phyloP scores from a whole-genome alignment of 2,113 vertebrate species.

The Eonycteris spelaea region DNA sequence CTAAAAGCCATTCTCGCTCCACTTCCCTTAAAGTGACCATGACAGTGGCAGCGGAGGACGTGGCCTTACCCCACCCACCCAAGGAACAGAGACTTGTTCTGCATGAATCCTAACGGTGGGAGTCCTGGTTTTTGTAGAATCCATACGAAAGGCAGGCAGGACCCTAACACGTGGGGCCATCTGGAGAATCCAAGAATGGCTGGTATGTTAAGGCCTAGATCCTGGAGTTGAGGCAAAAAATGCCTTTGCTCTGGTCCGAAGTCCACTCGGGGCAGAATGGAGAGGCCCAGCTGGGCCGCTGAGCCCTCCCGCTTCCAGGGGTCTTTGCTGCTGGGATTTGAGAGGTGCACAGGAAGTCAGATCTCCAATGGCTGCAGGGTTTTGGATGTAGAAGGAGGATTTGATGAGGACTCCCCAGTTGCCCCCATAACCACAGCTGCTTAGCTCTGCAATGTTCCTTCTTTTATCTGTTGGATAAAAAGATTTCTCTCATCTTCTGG shows the following conservation, averaged over 20 bases:
- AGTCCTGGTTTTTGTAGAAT: constrained; percentile 75
- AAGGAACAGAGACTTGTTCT: constrained; percentile 55
- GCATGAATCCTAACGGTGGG: constrained; percentile 57
- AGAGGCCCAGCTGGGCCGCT: constrained; percentile 57
- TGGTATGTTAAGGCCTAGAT: constrained; percentile 72
- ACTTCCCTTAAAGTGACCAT: constrained; percentile 51
- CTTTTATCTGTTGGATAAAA: constrained; percentile 97
- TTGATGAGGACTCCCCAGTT: constrained; percentile 56
- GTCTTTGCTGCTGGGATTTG: constrained; percentile 79
- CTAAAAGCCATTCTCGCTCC: constrained; percentile 36
- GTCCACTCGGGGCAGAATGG: constrained; percentile 53
- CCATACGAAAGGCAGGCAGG: constrained; percentile 64
- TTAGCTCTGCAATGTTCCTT: constrained; percentile 91
- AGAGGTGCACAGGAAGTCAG: constrained; percentile 70
- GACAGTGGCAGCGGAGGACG: constrained; percentile 14
- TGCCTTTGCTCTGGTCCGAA: constrained; percentile 61
- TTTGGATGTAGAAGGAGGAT: constrained; percentile 67
- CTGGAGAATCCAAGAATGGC: constrained; percentile 78
- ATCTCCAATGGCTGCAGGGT: constrained; percentile 77
- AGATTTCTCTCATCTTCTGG: constrained; percentile 96
- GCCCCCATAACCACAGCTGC: constrained; percentile 28
- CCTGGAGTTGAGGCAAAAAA: constrained; percentile 75
- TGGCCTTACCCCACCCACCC: constrained; percentile 54
- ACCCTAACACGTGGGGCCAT: constrained; percentile 73
- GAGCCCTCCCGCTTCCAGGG: constrained; percentile 53